phyloP scores from a whole-genome alignment of 2,797 vertebrate genomes.

The Todus mexicanus region DNA sequence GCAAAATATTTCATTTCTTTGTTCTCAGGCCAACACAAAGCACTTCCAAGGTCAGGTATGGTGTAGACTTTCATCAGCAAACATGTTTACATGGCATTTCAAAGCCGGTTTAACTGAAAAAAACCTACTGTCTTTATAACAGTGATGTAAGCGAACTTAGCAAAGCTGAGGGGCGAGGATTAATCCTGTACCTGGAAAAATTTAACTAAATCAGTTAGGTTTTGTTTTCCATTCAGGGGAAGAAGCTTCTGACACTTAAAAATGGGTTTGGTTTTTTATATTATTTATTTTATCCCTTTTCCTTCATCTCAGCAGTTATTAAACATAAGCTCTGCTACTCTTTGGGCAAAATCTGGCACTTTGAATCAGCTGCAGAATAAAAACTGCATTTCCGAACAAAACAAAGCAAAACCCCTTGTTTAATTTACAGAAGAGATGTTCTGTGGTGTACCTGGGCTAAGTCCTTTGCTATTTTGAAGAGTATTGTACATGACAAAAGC shows the following conservation, averaged over 20 bases:
- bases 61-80: constrained; percentile 48
- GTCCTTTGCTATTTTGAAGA: neutral
- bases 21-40: constrained; percentile 58
- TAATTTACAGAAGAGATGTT: neutral
- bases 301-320: constrained; percentile 4
- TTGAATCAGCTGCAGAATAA: neutral
- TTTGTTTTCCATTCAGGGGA: neutral
- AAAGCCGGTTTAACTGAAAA: constrained; percentile 25
- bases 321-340: neutral
- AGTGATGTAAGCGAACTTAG: constrained; percentile 4
- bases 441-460: neutral
- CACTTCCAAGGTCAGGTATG: constrained; percentile 58
- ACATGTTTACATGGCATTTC: constrained; percentile 43
- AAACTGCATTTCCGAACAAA: neutral
- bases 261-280: neutral
- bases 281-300: neutral
- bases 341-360: neutral
- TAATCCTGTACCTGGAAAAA: constrained; percentile 23
- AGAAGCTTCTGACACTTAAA: neutral
- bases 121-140: neutral
- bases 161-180: neutral
- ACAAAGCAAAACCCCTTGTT: neutral
- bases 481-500: neutral
- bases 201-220: neutral
- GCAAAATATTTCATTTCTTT: constrained; percentile 64